Conservation (phyloP, 2,113 vertebrate genomes). For the Scalopus aquaticus region DNA sequence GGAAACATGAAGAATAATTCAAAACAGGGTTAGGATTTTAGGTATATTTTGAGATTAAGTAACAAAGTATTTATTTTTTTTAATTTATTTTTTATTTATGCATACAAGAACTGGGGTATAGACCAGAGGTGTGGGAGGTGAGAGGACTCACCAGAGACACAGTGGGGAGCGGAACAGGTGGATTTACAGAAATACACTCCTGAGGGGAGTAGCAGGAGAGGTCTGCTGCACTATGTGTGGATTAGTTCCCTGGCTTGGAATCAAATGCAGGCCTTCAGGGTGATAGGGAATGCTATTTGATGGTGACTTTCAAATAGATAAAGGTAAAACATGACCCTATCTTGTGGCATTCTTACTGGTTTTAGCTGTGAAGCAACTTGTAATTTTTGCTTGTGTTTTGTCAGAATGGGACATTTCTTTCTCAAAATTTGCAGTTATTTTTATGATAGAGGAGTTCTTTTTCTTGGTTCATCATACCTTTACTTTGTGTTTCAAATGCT, state of each 20-base stretch:
- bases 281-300: not conserved
- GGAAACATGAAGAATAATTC: not conserved
- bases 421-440: not conserved
- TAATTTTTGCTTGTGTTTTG: constrained; percentile 10
- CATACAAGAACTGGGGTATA: too few species aligned
- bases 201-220: too few species aligned
- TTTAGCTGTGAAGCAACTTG: constrained; percentile 7
- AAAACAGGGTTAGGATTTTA: not conserved
- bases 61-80: not conserved
- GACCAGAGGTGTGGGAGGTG: too few species aligned
- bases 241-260: too few species aligned
- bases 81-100: too few species aligned
- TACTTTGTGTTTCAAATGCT: not conserved
- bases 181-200: too few species aligned
- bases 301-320: not conserved
- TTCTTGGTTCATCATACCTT: not conserved
- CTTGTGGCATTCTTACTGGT: not conserved
- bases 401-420: not conserved
- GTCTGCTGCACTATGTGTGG: too few species aligned
- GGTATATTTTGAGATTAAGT: constrained; percentile 7
- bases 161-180: too few species aligned
- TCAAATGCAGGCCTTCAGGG: too few species aligned
- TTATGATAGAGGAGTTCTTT: not conserved
- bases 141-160: too few species aligned
- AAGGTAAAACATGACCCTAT: not conserved